Conservation (phyloP, 23 tunicate genomes). For the Styela plicata region DNA sequence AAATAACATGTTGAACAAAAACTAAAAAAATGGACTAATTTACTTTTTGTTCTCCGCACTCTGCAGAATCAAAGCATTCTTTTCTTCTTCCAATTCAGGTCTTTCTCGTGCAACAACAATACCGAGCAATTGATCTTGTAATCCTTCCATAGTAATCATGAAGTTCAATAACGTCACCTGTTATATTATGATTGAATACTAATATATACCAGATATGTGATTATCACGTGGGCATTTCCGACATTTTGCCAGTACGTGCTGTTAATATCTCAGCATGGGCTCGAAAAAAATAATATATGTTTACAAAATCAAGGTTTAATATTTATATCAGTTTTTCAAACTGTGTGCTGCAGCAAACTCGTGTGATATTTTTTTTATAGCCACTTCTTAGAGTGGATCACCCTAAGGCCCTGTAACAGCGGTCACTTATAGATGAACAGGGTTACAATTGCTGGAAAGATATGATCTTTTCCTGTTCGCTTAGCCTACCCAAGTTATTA, state of each 20-base stretch:
- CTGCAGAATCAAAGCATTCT: constrained; percentile 90
- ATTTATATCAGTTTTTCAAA: too few relatives aligned
- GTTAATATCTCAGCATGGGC: too few relatives aligned
- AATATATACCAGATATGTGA: too few relatives aligned
- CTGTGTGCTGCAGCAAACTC: too few relatives aligned
- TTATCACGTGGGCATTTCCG: too few relatives aligned
- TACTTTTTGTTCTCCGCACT: constrained; percentile 94
- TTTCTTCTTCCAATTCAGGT: constrained; percentile 97
- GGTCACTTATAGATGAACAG: not conserved
- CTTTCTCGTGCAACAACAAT: constrained; percentile 97
- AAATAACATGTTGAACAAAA: too few relatives aligned
- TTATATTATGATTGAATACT: too few relatives aligned
- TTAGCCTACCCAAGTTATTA: not conserved
- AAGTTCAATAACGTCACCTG: constrained; percentile 96
- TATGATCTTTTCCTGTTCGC: not conserved
- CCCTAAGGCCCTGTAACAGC: not conserved
- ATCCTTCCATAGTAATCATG: constrained; percentile 97
- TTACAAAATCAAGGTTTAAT: too few relatives aligned
- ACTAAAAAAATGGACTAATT: too few relatives aligned
- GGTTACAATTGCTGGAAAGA: not conserved
- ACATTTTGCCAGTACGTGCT: too few relatives aligned
- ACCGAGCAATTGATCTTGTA: constrained; percentile 95
- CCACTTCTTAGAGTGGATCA: not conserved
- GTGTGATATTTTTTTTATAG: not conserved
- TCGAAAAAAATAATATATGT: too few relatives aligned